phyloP scores from a whole-genome alignment of 2,888 invertebrate genomes.

The Limnephilus lunatus region DNA sequence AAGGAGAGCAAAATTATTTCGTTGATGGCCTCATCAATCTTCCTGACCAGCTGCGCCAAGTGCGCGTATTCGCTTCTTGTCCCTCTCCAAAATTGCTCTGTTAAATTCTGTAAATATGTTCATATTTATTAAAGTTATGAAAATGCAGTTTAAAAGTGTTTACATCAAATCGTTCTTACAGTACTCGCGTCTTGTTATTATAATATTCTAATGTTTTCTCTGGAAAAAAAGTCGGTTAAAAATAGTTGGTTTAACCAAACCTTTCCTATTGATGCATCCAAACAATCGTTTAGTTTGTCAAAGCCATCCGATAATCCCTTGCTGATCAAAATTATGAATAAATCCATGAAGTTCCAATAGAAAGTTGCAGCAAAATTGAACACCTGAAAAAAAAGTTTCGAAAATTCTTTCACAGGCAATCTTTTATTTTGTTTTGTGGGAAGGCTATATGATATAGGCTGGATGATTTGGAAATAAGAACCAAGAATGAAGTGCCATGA shows the following conservation, averaged over 20 bases:
- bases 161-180: neutral
- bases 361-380: conserved; percentile 81
- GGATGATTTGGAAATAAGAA: neutral
- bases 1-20: conserved; percentile 82
- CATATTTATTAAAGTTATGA: neutral
- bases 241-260: conserved; percentile 68
- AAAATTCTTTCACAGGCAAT: neutral
- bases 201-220: neutral
- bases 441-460: neutral
- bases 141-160: neutral
- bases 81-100: conserved; percentile 81
- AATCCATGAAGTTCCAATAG: conserved; percentile 85
- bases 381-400: conserved; percentile 69
- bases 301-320: conserved; percentile 82
- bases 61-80: conserved; percentile 82
- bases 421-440: too few relatives aligned
- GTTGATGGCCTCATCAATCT: conserved; percentile 80
- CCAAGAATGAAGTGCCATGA: neutral
- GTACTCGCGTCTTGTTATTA: neutral
- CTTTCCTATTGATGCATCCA: conserved; percentile 75
- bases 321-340: conserved; percentile 85
- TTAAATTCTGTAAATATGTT: conserved; percentile 70
- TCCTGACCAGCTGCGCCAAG: conserved; percentile 79
- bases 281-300: conserved; percentile 78
- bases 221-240: neutral